Percentiles rank a stretch among this genome's conserved stretches.
Conservation (phyloP, 1,140 invertebrate species). For the Trichogramma pretiosum region DNA sequence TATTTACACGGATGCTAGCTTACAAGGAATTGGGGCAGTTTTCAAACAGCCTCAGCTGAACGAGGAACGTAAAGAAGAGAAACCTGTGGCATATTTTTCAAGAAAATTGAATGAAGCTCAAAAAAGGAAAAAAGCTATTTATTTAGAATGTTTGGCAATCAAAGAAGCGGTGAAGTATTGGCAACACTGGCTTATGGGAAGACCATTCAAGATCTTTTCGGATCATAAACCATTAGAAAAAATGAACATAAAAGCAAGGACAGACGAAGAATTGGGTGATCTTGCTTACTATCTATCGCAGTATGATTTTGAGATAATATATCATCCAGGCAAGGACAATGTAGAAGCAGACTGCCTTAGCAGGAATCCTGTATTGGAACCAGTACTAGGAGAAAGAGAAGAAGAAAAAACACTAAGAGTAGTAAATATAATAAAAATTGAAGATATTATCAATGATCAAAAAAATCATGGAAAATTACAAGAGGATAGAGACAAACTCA, state of each 20-base stretch:
- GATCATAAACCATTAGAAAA: conserved; percentile 1
- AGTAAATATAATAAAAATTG: background rate
- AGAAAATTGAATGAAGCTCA: too few species aligned
- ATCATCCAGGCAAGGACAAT: background rate
- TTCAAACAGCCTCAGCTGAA: conserved; percentile 14
- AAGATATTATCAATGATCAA: background rate
- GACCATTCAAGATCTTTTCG: background rate
- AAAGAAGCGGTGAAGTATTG: conserved; percentile 4
- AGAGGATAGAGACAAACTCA: too few species aligned
- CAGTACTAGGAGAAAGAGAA: too few species aligned
- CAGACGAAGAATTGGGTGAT: conserved; percentile 5
- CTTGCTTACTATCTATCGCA: background rate
- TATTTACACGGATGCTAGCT: conserved; percentile 20
- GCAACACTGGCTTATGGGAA: conserved; percentile 2
- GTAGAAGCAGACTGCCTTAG: conserved; percentile 1
- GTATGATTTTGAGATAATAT: background rate
- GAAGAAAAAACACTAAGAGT: too few species aligned
- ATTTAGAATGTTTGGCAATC: conserved; percentile 5
- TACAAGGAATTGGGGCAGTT: conserved; percentile 16
- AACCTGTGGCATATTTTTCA: too few species aligned
- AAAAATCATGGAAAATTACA: background rate
- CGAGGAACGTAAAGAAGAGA: conserved; percentile 6
- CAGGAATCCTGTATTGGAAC: background rate
- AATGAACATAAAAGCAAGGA: background rate
- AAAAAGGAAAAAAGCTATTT: conserved; percentile 8